A percentile compares a stretch with the other conserved stretches of the same genome.
Evolutionary conservation across 2,888 invertebrate genomes (phyloP).

Genomic region (Apomyelois bistriatella): DNA sequence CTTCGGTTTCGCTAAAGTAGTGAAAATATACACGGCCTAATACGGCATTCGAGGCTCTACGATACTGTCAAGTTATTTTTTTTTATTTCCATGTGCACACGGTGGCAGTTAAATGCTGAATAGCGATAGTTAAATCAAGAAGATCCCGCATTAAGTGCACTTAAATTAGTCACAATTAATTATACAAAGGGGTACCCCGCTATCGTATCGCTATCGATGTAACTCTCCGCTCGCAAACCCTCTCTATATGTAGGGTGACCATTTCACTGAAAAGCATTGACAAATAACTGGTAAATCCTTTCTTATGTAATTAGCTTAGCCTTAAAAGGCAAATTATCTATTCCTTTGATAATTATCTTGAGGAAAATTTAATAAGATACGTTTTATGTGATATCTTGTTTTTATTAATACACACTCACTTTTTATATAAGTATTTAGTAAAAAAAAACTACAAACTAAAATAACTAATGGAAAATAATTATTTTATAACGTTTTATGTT

Average conservation of each 20-base stretch:
- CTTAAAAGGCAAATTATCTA: neutral
- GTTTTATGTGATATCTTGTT: too few species aligned
- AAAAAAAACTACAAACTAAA: too few species aligned
- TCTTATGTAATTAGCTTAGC: too few species aligned
- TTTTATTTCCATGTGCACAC: neutral
- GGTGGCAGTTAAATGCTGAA: constrained; percentile 21
- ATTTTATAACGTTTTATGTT: too few species aligned
- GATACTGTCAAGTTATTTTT: neutral
- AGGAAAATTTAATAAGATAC: too few species aligned
- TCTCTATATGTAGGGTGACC: neutral
- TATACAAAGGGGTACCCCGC: constrained; percentile 53
- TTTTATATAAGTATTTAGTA: too few species aligned
- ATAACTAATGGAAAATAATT: too few species aligned
- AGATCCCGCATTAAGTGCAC: constrained; percentile 39
- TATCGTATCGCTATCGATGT: constrained; percentile 56
- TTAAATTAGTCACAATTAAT: constrained; percentile 69
- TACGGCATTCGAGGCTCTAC: neutral
- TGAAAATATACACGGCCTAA: too few species aligned
- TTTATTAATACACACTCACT: too few species aligned
- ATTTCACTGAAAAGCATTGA: neutral
- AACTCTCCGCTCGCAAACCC: constrained; percentile 26
- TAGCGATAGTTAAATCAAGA: constrained; percentile 34
- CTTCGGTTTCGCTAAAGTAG: too few species aligned
- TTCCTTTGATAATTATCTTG: neutral
- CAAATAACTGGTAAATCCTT: too few species aligned